phyloP scores from a whole-genome alignment of 2,113 vertebrate species.

The Bungarus multicinctus region DNA sequence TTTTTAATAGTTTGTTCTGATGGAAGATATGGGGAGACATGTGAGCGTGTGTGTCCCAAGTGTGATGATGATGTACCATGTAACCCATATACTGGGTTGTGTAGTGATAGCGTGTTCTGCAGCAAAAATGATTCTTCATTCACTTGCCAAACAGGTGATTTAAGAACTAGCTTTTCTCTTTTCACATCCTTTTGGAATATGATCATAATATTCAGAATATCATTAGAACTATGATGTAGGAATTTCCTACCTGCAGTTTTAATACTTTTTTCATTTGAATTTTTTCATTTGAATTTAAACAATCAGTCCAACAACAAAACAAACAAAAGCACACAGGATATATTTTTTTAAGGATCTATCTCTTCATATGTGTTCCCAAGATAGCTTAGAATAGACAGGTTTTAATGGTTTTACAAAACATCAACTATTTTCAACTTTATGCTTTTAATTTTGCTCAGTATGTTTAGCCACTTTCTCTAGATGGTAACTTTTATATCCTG shows the following conservation, averaged over 20 bases:
- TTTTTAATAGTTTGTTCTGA: constrained; percentile 8
- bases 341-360: not conserved
- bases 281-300: too few relatives aligned
- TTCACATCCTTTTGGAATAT: not conserved
- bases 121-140: not conserved
- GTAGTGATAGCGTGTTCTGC: constrained; percentile 22
- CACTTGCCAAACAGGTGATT: constrained; percentile 28
- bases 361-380: not conserved
- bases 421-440: not conserved
- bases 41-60: not conserved
- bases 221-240: not conserved
- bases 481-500: not conserved
- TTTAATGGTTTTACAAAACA: not conserved
- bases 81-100: constrained; percentile 25
- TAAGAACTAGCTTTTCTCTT: not conserved
- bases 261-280: not conserved
- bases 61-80: constrained; percentile 7
- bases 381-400: not conserved
- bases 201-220: not conserved
- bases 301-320: not conserved
- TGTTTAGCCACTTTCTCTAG: not conserved
- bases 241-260: not conserved
- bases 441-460: not conserved
- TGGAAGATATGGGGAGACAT: constrained; percentile 22
- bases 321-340: not conserved